Base-by-base conservation (phyloP, 1,140 invertebrate species). In the Philotrypesis tridentata region DNA sequence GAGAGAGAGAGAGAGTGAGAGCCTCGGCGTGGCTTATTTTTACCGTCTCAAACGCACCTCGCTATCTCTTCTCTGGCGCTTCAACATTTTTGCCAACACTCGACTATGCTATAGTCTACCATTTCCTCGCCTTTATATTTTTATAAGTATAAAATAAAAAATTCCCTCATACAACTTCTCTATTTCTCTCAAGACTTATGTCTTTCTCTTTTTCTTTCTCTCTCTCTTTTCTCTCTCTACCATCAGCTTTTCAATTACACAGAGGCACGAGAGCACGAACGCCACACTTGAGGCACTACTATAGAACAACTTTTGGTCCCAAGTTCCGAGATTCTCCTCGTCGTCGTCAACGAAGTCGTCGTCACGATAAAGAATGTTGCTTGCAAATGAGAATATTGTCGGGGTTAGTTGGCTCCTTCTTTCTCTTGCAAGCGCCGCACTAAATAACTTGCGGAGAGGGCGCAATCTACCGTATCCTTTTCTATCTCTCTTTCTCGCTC, bases 31-130 rank as follows among this genome's bases (percentile, higher is more conserved):
- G 68, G 71, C 79, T 80, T 81, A 75, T 81, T 81, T 81, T 81
- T 81, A 81, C 79, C 79, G 72, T 75, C 79, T 60, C 40, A 60
- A 75, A 81, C 72, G 79, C 79, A 81, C 79, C 79, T 81, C 72
- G 72, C 79, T 68, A 33, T 81, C 61, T 67, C 31, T 74, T 23
- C 72, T 70, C 40, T 75, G 71, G 72, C 79, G 79, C 60, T 75
- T 81, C 40, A 72, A 72, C 79, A 81, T 81, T 81, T 81, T 75
- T 14, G 21, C 72, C 40, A 37, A 37, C 60, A 60, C 60, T n/a
- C 31, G 25, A 63, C 74, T 25, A 17, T 12, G 25, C 61, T 25
- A 25, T 65, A 5, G n/a, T 65, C 61, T 55, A 55, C 6, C 14
- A 17, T n/a, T 25, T 65, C 61, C 23, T 11, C 61, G 25, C 48